These are phyloP conservation scores for Zelleria hepariella DNA, from an alignment of 2,888 invertebrate genomes.

Conservation along the genomic window DNA sequence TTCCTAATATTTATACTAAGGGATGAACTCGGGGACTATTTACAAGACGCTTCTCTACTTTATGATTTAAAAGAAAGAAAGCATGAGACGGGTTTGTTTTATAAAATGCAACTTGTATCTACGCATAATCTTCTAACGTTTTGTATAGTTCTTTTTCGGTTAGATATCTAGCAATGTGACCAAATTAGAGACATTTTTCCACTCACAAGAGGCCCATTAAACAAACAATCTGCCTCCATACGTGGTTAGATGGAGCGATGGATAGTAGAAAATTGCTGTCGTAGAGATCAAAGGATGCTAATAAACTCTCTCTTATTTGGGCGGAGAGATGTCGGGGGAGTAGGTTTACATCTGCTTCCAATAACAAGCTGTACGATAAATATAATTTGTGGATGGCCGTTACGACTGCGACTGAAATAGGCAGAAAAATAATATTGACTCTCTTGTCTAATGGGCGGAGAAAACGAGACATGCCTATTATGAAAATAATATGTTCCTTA, in stretches of 20 bases:
- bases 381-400: background rate
- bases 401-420: background rate
- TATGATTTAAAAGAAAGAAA: background rate
- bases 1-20: slow-evolving; percentile 50
- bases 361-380: slow-evolving; percentile 26
- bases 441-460: background rate
- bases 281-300: slow-evolving; percentile 54
- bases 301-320: slow-evolving; percentile 53
- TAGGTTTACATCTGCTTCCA: slow-evolving; percentile 43
- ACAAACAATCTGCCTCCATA: background rate
- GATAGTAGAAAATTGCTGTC: slow-evolving; percentile 44
- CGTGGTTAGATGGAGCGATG: slow-evolving; percentile 13
- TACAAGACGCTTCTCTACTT: slow-evolving; percentile 15
- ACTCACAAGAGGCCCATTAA: background rate
- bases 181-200: background rate
- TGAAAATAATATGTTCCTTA: no score
- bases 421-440: background rate
- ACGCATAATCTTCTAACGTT: no score
- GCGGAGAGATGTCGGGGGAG: slow-evolving; percentile 32
- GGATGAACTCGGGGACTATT: slow-evolving; percentile 37
- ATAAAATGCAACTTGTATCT: no score
- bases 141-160: no score
- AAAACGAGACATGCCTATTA: background rate
- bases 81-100: background rate
- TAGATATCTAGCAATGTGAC: slow-evolving; percentile 30